These are phyloP conservation scores for Drosophila algonquin DNA, from an alignment of 2,888 invertebrate genomes.

Conservation along the genomic window DNA sequence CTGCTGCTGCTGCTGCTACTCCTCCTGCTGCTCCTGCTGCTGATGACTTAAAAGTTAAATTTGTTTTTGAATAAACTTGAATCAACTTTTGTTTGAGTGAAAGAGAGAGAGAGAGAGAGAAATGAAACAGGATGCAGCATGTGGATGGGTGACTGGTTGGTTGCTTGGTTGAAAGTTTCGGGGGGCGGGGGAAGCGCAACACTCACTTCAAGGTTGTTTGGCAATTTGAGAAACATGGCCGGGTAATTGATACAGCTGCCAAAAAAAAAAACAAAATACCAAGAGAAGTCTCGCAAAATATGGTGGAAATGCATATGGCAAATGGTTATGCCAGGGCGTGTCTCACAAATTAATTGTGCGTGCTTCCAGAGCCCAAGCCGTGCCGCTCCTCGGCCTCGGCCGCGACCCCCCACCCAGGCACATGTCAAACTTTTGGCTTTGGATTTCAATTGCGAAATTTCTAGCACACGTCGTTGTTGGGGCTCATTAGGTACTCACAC, in stretches of 20 bases:
- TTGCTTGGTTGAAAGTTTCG: not conserved
- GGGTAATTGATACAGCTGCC: conserved; percentile 66
- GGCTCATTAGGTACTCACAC: conserved; percentile 56
- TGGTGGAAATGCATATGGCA: conserved; percentile 48
- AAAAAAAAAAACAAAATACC: not conserved
- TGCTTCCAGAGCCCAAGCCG: conserved; percentile 26
- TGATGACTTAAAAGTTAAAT: conserved; percentile 79
- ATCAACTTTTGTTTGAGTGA: conserved; percentile 62
- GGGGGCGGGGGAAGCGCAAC: conserved; percentile 17
- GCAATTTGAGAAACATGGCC: conserved; percentile 48
- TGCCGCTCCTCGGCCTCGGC: conserved; percentile 14
- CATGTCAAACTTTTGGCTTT: conserved; percentile 44
- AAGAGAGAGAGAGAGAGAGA: conserved; percentile 3
- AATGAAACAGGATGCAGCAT: conserved; percentile 27
- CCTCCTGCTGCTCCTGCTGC: conserved; percentile 26
- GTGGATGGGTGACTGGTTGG: conserved; percentile 5
- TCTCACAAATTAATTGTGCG: conserved; percentile 59
- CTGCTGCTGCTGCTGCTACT: conserved; percentile 22
- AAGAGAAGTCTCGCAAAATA: conserved; percentile 33
- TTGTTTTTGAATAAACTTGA: conserved; percentile 72
- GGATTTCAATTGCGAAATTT: conserved; percentile 54
- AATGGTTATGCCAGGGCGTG: conserved; percentile 30
- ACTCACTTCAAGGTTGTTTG: conserved; percentile 54
- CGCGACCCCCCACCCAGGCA: not conserved
- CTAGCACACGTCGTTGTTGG: conserved; percentile 32